A percentile compares a stretch with the other conserved stretches of the same genome.
Conservation (phyloP, 1,140 invertebrate genomes). For the Maconellicoccus hirsutus region DNA sequence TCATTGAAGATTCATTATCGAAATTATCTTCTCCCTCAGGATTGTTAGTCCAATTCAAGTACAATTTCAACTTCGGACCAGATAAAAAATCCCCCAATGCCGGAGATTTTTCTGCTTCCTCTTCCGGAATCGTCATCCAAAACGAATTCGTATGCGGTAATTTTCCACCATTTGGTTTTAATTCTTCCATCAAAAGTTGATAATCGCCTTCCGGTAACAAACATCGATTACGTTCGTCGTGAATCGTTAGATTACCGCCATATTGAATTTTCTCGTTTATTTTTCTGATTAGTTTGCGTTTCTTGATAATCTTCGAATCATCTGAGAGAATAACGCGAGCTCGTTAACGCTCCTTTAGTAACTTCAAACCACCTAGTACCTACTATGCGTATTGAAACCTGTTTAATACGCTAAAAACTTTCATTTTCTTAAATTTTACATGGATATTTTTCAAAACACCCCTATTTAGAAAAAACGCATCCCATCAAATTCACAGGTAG, state of each 20-base stretch:
- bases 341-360: too few species aligned
- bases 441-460: too few species aligned
- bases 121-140: neutral
- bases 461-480: too few species aligned
- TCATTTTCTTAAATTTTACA: too few species aligned
- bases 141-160: neutral
- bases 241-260: slow-evolving; percentile 75
- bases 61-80: slow-evolving; percentile 69
- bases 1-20: too few species aligned
- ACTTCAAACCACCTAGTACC: too few species aligned
- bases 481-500: too few species aligned
- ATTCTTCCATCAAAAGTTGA: slow-evolving; percentile 53
- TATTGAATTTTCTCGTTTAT: slow-evolving; percentile 46
- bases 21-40: slow-evolving; percentile 43
- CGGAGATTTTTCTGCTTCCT: neutral
- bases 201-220: slow-evolving; percentile 79
- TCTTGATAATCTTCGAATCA: too few species aligned
- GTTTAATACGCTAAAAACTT: too few species aligned
- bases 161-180: slow-evolving; percentile 1
- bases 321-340: too few species aligned
- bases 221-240: slow-evolving; percentile 79
- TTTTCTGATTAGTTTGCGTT: slow-evolving; percentile 42
- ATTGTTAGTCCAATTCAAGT: slow-evolving; percentile 67
- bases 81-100: slow-evolving; percentile 31
- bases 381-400: too few species aligned